Evolutionary conservation across 2,797 vertebrate species (phyloP).

Genomic region (Lates japonicus): DNA sequence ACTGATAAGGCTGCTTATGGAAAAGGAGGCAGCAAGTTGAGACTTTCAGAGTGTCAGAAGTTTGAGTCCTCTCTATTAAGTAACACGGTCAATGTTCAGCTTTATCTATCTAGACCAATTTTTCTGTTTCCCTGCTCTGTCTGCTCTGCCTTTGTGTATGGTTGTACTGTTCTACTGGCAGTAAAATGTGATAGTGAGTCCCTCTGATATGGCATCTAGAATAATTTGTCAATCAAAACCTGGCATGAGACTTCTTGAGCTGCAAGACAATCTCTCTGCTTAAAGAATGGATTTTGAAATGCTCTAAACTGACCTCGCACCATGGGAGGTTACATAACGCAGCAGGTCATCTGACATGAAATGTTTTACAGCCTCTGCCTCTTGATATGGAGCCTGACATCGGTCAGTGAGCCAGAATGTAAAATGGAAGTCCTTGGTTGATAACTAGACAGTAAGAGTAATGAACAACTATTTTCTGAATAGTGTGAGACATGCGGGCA

Average conservation of each 20-base stretch:
- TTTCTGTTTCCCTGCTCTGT: background rate
- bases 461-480: background rate
- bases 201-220: background rate
- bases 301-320: background rate
- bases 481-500: background rate
- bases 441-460: background rate
- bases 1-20: conserved; percentile 19
- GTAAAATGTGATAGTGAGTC: conserved; percentile 7
- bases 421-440: background rate
- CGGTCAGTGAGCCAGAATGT: conserved; percentile 13
- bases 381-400: conserved; percentile 14
- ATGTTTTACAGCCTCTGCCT: conserved; percentile 12
- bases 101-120: conserved; percentile 37
- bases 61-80: conserved; percentile 28
- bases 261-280: background rate
- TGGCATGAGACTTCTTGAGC: background rate
- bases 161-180: background rate
- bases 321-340: conserved; percentile 33
- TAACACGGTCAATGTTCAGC: conserved; percentile 31
- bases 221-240: background rate
- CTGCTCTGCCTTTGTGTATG: conserved; percentile 12
- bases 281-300: conserved; percentile 26
- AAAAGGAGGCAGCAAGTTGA: conserved; percentile 5
- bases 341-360: conserved; percentile 1
- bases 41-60: background rate